Evolutionary conservation across 2,797 vertebrate species (phyloP).

Genomic region (Columba guinea): DNA sequence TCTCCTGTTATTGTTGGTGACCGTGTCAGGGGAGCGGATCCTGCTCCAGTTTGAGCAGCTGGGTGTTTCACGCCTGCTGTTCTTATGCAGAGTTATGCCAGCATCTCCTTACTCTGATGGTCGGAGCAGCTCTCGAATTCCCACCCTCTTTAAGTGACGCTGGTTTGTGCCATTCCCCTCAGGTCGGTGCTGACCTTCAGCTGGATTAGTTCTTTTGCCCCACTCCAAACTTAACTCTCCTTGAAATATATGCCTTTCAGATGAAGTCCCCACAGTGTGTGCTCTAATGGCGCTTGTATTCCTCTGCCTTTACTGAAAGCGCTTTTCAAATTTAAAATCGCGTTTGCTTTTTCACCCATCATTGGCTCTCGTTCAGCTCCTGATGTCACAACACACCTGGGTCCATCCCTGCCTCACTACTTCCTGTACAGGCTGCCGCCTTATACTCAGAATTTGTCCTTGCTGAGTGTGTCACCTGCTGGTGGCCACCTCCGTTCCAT

Average conservation of each 20-base stretch:
- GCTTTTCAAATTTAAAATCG: not conserved
- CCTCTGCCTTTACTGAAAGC: not conserved
- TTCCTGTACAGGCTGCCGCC: not conserved
- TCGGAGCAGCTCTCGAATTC: not conserved
- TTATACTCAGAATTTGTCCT: not conserved
- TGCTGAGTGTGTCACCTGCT: not conserved
- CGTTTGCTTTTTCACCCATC: not conserved
- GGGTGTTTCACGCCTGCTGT: not conserved
- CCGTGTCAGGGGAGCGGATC: rapidly evolving
- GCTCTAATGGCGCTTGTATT: not conserved
- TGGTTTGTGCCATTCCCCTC: not conserved
- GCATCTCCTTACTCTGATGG: not conserved
- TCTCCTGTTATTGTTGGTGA: not conserved
- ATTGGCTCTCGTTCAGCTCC: not conserved
- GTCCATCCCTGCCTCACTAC: not conserved
- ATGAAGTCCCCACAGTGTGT: not conserved
- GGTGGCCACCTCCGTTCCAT: not conserved
- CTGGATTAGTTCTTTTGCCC: not conserved
- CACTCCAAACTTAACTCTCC: not conserved
- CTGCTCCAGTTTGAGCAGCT: not conserved
- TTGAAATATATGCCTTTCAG: not conserved
- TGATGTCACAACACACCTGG: not conserved
- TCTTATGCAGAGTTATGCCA: not conserved
- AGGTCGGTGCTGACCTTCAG: not conserved
- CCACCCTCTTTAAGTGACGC: not conserved